Evolutionary conservation across 37 sponge, comb jelly and placozoan species (phyloP).

Genomic region (Eunapius fragilis): DNA sequence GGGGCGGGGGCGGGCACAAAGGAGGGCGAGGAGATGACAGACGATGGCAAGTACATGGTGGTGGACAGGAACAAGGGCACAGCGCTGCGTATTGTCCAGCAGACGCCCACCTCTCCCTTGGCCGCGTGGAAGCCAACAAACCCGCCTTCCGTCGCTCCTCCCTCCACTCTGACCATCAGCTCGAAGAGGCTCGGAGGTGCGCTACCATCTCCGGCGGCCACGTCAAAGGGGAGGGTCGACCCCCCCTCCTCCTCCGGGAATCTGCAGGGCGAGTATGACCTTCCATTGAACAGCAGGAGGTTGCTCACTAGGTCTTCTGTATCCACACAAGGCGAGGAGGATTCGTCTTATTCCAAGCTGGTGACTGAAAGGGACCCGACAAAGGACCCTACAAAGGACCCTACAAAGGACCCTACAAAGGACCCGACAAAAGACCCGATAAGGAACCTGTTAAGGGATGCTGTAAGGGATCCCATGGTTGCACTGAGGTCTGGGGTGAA

Average conservation of each 20-base stretch:
- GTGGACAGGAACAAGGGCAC: background rate
- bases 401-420: too few relatives aligned
- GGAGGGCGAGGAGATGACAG: background rate
- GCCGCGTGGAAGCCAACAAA: background rate
- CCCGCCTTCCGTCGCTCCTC: background rate
- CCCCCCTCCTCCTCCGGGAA: background rate
- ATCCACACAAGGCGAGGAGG: background rate
- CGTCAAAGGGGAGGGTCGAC: background rate
- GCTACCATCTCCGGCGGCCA: background rate
- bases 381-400: too few relatives aligned
- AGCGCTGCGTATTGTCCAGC: background rate
- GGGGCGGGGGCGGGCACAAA: background rate
- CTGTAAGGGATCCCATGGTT: conserved; percentile 29
- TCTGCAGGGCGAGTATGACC: background rate
- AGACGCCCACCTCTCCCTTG: background rate
- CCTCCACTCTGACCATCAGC: background rate
- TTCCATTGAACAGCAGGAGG: conserved; percentile 32
- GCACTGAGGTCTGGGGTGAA: conserved; percentile 57
- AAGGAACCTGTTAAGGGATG: too few relatives aligned
- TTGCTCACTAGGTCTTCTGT: background rate
- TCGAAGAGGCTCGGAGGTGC: background rate
- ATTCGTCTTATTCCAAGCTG: conserved; percentile 13
- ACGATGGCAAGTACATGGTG: background rate
- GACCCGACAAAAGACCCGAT: too few relatives aligned
- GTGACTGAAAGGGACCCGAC: conserved; percentile 23